Base-by-base conservation (phyloP, 2,797 vertebrate species). In the Peromyscus attwateri region DNA sequence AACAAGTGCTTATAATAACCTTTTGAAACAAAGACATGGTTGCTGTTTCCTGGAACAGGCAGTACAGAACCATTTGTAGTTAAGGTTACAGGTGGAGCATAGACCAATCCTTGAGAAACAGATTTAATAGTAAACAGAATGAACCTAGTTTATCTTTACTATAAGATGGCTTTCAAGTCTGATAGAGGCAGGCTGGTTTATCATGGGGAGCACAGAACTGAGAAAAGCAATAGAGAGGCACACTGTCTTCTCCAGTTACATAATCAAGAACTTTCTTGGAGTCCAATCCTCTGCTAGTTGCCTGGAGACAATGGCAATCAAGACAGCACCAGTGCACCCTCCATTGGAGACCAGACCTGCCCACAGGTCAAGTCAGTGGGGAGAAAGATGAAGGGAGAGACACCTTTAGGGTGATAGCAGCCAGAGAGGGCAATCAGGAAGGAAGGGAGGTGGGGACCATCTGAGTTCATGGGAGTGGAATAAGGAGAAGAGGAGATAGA, bases 381-480 rank as follows among this genome's bases (percentile, higher is more conserved):
- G 16, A 73, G 13, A 40, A 80, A 68, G 40, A 23, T 49, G 19
- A 31, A 14, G 43, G 64, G 73, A 49, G 52, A 34, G 4, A 66
- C 0, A 25, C 0, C 79, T 40, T 66, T 31, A 31, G 19, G 71
- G 37, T 25, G 71, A n/a, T 6, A n/a, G 34, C 1, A 31, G 7
- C 34, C 40, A 10, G 6, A 31, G 21, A 37, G 77, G 13, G 43
- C 64, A 89, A 25, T 52, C 0, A 12, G 71, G 3, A 52, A 68
- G 1, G 11, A 4, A 25, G 11, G 71, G 62, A 46, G 40, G 49
- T 31, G 3, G 75, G 17, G 21, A 11, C 7, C 0, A 1, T 60
- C 8, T 0, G 10, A 43, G 14, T 23, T n/a, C 8, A 1, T 0
- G 5, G 27, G 21, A 34, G 29, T 8, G 29, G 25, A 62, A 55